These are phyloP conservation scores for Halcyon malimbica DNA, from an alignment of 2,113 vertebrate genomes.

Conservation along the genomic window DNA sequence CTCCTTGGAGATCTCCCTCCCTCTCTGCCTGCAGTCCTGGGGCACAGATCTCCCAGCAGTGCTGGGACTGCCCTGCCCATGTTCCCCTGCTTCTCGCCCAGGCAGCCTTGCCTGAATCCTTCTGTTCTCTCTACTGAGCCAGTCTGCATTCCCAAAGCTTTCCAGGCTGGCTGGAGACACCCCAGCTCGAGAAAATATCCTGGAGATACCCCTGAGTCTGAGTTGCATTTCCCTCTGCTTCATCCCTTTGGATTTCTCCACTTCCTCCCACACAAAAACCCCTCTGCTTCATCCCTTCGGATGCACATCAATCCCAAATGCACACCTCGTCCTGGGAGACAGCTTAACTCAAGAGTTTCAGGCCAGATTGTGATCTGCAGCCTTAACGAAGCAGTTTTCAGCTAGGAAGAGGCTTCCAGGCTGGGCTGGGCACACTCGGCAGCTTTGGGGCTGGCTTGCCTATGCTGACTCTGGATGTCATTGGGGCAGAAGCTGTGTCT, in stretches of 20 bases:
- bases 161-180: background rate
- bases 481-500: background rate
- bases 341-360: background rate
- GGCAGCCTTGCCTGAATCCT: background rate
- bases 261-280: background rate
- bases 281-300: background rate
- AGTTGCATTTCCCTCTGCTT: background rate
- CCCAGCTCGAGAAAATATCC: background rate
- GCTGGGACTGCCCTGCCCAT: background rate
- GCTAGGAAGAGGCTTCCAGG: background rate
- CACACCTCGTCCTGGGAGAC: background rate
- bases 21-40: background rate
- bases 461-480: rapidly evolving
- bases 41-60: background rate
- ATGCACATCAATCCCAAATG: background rate
- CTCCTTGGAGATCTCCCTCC: background rate
- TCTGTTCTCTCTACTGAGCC: background rate
- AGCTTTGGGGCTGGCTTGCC: background rate
- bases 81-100: background rate
- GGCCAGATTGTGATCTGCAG: background rate
- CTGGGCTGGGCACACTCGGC: background rate
- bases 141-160: background rate
- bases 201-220: background rate
- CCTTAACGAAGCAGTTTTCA: background rate
- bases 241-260: background rate